These are phyloP conservation scores for Penaeus chinensis DNA, from an alignment of 1,140 invertebrate genomes.

Conservation along the genomic window DNA sequence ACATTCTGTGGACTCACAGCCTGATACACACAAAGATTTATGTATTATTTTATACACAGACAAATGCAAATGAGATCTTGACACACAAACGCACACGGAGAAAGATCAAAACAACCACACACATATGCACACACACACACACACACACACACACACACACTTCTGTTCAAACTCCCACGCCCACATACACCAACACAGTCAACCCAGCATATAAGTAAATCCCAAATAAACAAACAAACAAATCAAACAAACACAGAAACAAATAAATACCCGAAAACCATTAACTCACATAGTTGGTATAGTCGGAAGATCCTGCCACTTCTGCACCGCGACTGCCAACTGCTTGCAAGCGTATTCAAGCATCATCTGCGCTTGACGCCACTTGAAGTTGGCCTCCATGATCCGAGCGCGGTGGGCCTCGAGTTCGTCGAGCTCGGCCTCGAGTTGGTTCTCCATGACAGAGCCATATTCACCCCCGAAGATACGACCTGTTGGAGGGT, in stretches of 20 bases:
- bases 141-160: too few species aligned
- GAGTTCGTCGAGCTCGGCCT: constrained; percentile 72
- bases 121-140: too few species aligned
- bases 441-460: constrained; percentile 71
- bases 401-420: constrained; percentile 72
- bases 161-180: too few species aligned
- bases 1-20: too few species aligned
- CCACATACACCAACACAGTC: too few species aligned
- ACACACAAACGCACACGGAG: too few species aligned
- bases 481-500: constrained; percentile 68
- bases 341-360: constrained; percentile 71
- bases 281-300: constrained; percentile 67
- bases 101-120: too few species aligned
- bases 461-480: constrained; percentile 73
- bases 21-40: too few species aligned
- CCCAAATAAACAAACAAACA: not conserved
- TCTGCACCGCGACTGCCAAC: constrained; percentile 69
- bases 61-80: too few species aligned
- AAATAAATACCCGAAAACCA: not conserved
- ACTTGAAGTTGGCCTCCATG: constrained; percentile 72
- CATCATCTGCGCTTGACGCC: constrained; percentile 71
- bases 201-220: not conserved
- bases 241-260: not conserved
- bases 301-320: constrained; percentile 69
- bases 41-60: too few species aligned